Percentiles rank a stretch among this genome's conserved stretches.
Evolutionary conservation across 2,888 invertebrate species (phyloP).

Genomic region (Phlogophora meticulosa): DNA sequence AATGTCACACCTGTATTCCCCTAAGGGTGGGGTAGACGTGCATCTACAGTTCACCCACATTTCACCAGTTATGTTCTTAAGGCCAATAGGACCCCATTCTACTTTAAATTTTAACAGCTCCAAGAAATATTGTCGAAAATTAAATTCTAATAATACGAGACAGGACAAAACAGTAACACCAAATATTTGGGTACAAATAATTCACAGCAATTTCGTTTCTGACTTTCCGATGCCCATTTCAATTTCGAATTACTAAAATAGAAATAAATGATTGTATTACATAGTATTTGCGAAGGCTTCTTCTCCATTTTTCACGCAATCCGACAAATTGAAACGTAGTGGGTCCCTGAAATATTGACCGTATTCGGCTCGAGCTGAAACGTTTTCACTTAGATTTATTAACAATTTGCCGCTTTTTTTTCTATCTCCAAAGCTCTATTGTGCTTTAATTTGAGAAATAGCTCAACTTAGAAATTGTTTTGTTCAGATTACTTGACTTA

Average conservation of each 20-base stretch:
- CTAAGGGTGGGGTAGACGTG: no score
- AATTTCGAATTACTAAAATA: slow-evolving; percentile 33
- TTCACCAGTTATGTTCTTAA: no score
- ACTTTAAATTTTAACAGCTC: neutral
- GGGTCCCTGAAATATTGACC: slow-evolving; percentile 59
- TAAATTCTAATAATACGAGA: slow-evolving; percentile 3
- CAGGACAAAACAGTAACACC: neutral
- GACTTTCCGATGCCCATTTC: slow-evolving; percentile 17
- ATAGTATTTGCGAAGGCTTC: slow-evolving; percentile 39
- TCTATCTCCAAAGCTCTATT: slow-evolving; percentile 35
- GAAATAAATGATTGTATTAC: slow-evolving; percentile 44
- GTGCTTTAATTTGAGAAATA: slow-evolving; percentile 56
- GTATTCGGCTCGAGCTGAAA: slow-evolving; percentile 39
- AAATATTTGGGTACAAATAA: slow-evolving; percentile 19
- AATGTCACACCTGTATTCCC: no score
- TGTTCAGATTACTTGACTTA: slow-evolving; percentile 32
- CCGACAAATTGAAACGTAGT: slow-evolving; percentile 51
- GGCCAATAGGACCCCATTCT: no score
- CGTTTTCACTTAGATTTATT: slow-evolving; percentile 53
- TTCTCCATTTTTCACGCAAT: slow-evolving; percentile 54
- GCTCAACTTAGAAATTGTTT: slow-evolving; percentile 38
- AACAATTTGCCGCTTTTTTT: slow-evolving; percentile 52
- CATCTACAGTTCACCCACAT: no score
- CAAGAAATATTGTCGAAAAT: neutral
- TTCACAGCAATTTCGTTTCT: slow-evolving; percentile 7